phyloP scores from a whole-genome alignment of 2,888 invertebrate species.

The Pachydiplax longipennis region DNA sequence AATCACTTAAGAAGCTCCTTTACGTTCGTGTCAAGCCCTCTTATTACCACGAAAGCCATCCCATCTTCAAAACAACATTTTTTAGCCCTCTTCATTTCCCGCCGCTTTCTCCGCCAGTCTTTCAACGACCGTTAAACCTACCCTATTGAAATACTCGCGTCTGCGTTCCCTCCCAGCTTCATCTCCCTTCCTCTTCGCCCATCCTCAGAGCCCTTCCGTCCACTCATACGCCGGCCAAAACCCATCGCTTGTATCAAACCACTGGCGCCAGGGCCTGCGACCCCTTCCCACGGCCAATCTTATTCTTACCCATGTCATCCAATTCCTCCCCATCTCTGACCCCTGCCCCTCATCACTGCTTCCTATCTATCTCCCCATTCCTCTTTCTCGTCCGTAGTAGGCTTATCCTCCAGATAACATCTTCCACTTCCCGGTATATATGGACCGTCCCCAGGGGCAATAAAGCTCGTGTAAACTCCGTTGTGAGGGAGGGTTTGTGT shows the following conservation, averaged over 20 bases:
- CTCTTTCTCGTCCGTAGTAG: neutral
- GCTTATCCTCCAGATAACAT: conserved; percentile 27
- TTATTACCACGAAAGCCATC: neutral
- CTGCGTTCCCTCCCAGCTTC: neutral
- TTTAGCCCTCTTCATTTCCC: neutral
- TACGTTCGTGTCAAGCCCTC: neutral
- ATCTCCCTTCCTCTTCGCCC: neutral
- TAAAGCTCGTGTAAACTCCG: conserved; percentile 17
- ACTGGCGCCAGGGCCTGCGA: neutral
- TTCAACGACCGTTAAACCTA: neutral
- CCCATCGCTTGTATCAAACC: conserved; percentile 11
- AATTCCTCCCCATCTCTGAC: neutral
- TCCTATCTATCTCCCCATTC: neutral
- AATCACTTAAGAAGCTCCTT: neutral
- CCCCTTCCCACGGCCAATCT: neutral
- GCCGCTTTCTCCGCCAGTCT: neutral
- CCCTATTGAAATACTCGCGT: neutral
- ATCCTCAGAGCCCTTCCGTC: neutral
- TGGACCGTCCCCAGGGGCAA: conserved; percentile 14
- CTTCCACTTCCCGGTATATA: neutral
- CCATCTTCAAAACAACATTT: neutral
- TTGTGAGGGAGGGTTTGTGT: neutral
- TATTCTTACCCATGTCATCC: conserved; percentile 27
- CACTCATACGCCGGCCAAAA: neutral
- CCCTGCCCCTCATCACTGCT: neutral